Base-by-base conservation (phyloP, 2,888 invertebrate genomes). In the Pterobdella sp. region DNA sequence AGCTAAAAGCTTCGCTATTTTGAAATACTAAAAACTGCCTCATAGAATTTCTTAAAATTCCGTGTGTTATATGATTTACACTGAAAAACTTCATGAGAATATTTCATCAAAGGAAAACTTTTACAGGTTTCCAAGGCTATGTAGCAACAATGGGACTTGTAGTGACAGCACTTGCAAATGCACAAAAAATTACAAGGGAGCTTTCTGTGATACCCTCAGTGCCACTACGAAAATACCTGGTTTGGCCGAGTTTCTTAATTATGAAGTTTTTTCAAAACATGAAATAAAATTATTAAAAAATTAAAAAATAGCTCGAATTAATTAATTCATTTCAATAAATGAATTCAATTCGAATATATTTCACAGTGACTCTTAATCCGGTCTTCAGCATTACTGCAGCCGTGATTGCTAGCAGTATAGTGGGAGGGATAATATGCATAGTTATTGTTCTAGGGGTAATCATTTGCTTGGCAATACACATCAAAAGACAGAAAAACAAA, bases 161-260 rank as follows among this genome's bases (percentile, higher is more conserved):
- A 10, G 14, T 22, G 29, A 67, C 32, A 68, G 18, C 36, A 71
- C 2, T 3, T 76, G 76, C 63, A 66, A 26, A 26, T 76, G 76
- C 69, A 67, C 42, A 29, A 34, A 22, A 3, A 74, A 70, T 32
- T 72, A 71, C 32, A 29, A 65, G 14, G 67, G 71, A 0, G 71
- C 31, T 37, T 56, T 60, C 63, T 71, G 71, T 71, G 69, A 68
- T 36, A 42, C 22, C 37, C 68, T 37, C 7, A 68, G 1, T 10
- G 36, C 68, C 7, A 68, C 68, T 22, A 37, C 42, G 7, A 42
- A 42, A 18, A 42, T 14, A 42, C 42, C 42, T 42, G 42, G 42
- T 18, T 42, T 42, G 7, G 42, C 18, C 7, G 7, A 14, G 42
- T 42, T 14, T 42, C 18, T 7, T 42, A 14, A 42, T 42, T 42